Evolutionary conservation across 2,888 invertebrate species (phyloP).

Genomic region (Dendrolimus houi): DNA sequence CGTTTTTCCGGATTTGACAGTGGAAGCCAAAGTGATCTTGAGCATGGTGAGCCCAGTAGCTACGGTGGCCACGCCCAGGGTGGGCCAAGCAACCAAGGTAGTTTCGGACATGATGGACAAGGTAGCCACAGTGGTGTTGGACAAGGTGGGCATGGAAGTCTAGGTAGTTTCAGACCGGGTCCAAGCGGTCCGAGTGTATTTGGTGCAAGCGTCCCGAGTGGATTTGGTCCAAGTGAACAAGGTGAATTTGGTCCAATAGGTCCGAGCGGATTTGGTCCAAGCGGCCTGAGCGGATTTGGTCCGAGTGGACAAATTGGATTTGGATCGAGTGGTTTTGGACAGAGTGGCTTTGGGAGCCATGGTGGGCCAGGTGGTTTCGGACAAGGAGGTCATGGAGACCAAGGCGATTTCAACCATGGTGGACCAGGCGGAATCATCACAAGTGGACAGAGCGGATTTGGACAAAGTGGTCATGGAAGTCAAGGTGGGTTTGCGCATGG

Average conservation of each 20-base stretch:
- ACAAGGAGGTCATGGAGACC: background rate
- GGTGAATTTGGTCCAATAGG: conserved; percentile 1
- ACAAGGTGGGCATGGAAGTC: background rate
- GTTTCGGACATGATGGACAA: too few species aligned
- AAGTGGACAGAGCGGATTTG: background rate
- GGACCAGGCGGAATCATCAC: background rate
- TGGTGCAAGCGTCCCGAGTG: conserved; percentile 2
- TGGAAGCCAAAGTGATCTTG: too few species aligned
- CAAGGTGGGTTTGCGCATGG: too few species aligned
- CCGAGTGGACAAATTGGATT: conserved; percentile 3
- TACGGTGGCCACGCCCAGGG: too few species aligned
- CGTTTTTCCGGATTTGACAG: too few species aligned
- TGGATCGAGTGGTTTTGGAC: conserved; percentile 1
- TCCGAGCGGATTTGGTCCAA: conserved; percentile 2
- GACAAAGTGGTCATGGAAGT: too few species aligned
- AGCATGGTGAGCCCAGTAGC: too few species aligned
- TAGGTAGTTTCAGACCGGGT: background rate
- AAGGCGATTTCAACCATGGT: conserved; percentile 2
- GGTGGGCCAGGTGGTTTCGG: conserved; percentile 2
- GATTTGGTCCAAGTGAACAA: conserved; percentile 5
- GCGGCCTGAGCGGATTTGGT: conserved; percentile 1
- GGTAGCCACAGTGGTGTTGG: too few species aligned
- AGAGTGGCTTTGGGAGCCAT: conserved; percentile 4
- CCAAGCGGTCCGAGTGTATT: too few species aligned
- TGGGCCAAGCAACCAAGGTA: too few species aligned